Evolutionary conservation across 2,797 vertebrate genomes (phyloP).

Genomic region (Diceros bicornis): DNA sequence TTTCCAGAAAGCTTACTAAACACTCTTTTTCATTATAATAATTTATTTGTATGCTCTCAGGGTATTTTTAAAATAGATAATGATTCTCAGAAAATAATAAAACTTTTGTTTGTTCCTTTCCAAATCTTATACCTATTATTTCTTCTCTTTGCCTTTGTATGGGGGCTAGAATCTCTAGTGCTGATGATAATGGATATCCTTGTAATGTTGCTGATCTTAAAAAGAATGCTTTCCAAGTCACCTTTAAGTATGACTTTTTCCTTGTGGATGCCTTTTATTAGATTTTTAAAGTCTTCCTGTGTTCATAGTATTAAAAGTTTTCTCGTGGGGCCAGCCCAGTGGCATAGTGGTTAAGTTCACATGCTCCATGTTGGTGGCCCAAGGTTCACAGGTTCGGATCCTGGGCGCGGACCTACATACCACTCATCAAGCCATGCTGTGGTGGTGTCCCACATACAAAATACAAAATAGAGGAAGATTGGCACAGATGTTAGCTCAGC

Average conservation of each 20-base stretch:
- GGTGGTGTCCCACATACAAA: no score
- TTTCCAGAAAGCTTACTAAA: background rate
- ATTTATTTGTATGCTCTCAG: background rate
- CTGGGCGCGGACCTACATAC: no score
- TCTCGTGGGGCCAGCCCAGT: no score
- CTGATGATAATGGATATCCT: background rate
- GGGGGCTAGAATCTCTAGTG: background rate
- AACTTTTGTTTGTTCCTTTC: slow-evolving; percentile 19
- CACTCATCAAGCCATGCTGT: no score
- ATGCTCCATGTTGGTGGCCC: no score
- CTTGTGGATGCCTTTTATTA: background rate
- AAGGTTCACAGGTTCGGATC: no score
- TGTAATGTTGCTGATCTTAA: background rate
- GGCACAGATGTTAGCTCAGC: no score
- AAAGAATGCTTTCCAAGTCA: slow-evolving; percentile 33
- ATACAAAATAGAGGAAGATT: no score
- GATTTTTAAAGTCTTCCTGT: slow-evolving; percentile 31
- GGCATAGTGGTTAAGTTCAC: no score
- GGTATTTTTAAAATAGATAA: background rate
- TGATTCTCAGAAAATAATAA: slow-evolving; percentile 20
- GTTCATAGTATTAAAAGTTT: slow-evolving; percentile 33
- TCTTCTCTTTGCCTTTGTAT: slow-evolving; percentile 18
- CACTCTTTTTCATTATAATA: slow-evolving; percentile 40
- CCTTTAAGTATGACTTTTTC: background rate
- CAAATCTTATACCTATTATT: background rate